These are phyloP conservation scores for Drosophila lacertosa DNA, from an alignment of 1,140 invertebrate species.

Conservation along the genomic window DNA sequence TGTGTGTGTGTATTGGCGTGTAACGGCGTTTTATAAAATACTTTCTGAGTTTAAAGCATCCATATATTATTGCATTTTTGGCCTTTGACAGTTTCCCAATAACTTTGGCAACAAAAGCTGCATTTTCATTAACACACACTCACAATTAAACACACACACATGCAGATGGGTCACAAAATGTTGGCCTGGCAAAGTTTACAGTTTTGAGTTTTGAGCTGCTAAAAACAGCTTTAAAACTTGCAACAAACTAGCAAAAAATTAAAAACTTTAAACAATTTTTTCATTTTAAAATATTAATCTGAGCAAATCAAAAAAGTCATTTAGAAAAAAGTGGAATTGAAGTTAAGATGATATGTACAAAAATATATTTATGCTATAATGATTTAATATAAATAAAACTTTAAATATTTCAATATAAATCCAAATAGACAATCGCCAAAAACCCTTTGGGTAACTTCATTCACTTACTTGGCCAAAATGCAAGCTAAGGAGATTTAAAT, in stretches of 20 bases:
- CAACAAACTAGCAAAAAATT: no score
- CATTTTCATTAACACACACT: constrained; percentile 36
- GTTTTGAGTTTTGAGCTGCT: background rate
- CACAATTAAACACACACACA: constrained; percentile 2
- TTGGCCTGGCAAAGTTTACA: background rate
- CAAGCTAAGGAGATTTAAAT: background rate
- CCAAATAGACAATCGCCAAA: no score
- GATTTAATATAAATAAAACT: no score
- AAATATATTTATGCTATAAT: no score
- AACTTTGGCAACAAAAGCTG: constrained; percentile 33
- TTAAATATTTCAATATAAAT: no score
- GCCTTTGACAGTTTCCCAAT: constrained; percentile 43
- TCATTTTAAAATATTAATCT: no score
- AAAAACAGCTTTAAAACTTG: background rate
- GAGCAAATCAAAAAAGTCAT: no score
- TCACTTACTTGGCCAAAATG: no score
- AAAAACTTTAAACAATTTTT: no score
- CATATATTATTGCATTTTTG: constrained; percentile 41
- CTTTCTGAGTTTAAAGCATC: constrained; percentile 34
- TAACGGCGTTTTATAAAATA: constrained; percentile 32
- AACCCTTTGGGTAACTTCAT: no score
- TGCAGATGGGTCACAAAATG: constrained; percentile 6
- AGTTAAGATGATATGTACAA: no score
- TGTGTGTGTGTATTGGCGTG: constrained; percentile 12
- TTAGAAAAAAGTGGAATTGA: no score